phyloP scores from a whole-genome alignment of 2,797 vertebrate species.

The Hippopotamyrus pictus region DNA sequence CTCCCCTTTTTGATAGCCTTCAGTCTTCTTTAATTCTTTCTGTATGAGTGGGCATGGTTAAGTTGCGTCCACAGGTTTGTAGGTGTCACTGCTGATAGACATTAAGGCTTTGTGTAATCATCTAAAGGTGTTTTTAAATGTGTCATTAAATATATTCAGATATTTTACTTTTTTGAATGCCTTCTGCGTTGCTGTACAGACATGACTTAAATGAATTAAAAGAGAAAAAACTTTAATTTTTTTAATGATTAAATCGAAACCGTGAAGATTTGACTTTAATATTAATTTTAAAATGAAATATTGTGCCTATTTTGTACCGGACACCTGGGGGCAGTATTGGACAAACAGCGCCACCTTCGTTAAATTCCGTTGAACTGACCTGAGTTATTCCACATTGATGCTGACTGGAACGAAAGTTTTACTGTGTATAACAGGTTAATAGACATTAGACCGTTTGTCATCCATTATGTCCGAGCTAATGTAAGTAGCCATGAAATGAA shows the following conservation, averaged over 20 bases:
- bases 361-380: neutral
- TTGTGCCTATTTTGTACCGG: neutral
- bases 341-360: conserved; percentile 18
- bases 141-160: neutral
- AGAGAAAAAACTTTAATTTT: neutral
- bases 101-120: neutral
- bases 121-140: neutral
- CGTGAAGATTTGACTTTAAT: neutral
- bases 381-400: neutral
- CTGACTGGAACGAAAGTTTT: neutral
- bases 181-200: neutral
- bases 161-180: neutral
- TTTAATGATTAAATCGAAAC: neutral
- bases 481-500: conserved; percentile 1
- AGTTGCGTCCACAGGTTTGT: neutral
- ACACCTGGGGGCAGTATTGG: conserved; percentile 52
- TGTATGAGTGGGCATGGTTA: neutral
- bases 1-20: neutral
- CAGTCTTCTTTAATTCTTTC: neutral
- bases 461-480: neutral
- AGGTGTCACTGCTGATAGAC: neutral
- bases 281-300: neutral
- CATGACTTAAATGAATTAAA: neutral
- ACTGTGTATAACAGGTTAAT: neutral
- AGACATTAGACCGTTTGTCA: conserved; percentile 5